A percentile compares a stretch with the other conserved stretches of the same genome.
phyloP scores from a whole-genome alignment of 2,113 vertebrate species.

The Pleuronectes platessa region DNA sequence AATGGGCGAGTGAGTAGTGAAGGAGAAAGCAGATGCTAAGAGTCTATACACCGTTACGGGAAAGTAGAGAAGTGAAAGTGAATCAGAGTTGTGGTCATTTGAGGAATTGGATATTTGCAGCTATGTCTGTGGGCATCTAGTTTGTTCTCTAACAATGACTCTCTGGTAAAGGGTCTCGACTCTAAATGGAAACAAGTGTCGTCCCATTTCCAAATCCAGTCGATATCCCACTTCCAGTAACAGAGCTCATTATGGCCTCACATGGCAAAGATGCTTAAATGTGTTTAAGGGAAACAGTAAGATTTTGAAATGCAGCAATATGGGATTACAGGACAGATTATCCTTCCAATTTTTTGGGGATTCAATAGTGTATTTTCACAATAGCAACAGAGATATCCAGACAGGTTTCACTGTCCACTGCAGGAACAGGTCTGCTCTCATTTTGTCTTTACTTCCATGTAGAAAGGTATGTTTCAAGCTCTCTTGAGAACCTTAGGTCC shows the following conservation, averaged over 20 bases:
- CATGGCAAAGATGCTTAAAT: too few relatives aligned
- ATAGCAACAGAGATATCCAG: background rate
- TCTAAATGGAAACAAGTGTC: background rate
- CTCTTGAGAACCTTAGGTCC: background rate
- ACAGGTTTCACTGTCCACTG: background rate
- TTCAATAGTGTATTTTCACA: background rate
- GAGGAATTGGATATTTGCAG: background rate
- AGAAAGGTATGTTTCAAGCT: too few relatives aligned
- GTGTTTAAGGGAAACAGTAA: too few relatives aligned
- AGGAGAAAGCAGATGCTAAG: slow-evolving; percentile 22
- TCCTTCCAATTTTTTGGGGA: too few relatives aligned
- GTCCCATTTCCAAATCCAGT: background rate
- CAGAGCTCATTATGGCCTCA: background rate
- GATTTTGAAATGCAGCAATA: too few relatives aligned
- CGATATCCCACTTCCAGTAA: background rate
- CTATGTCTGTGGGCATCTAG: too few relatives aligned
- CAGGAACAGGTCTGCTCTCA: background rate
- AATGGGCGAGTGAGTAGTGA: slow-evolving; percentile 37
- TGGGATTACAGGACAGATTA: too few relatives aligned
- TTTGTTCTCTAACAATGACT: background rate
- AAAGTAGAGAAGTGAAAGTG: slow-evolving; percentile 20
- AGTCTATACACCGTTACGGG: slow-evolving; percentile 37
- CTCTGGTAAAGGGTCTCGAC: too few relatives aligned
- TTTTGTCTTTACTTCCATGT: background rate
- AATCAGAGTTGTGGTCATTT: slow-evolving; percentile 21